These are phyloP conservation scores for Micrasema minimum DNA, from an alignment of 1,140 invertebrate genomes.

Conservation along the genomic window DNA sequence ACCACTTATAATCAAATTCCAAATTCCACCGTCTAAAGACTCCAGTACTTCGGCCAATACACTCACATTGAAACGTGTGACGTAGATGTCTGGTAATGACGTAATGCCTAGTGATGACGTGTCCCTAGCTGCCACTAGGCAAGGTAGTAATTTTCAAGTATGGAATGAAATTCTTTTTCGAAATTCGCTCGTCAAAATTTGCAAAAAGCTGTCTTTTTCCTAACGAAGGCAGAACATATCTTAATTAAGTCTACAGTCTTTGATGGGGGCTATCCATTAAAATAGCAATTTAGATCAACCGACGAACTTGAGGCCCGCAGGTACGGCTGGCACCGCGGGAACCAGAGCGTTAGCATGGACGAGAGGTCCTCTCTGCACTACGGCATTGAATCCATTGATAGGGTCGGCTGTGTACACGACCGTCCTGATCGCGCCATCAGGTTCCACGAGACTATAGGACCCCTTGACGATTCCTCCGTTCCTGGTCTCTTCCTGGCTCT, in stretches of 20 bases:
- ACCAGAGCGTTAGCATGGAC: conserved; percentile 44
- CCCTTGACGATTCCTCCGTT: conserved; percentile 65
- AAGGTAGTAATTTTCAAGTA: no score
- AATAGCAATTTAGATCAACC: conserved; percentile 37
- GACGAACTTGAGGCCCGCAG: conserved; percentile 48
- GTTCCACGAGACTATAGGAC: conserved; percentile 63
- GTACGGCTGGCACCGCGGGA: conserved; percentile 52
- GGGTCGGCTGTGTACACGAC: conserved; percentile 61
- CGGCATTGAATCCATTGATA: conserved; percentile 62
- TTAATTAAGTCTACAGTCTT: conserved; percentile 46
- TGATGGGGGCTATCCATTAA: conserved; percentile 40
- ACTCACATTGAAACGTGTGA: no score
- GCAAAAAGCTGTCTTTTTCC: no score
- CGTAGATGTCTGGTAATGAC: no score
- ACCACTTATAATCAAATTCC: no score
- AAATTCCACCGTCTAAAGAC: no score
- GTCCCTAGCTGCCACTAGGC: no score
- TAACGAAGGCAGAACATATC: no score
- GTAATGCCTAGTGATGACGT: no score
- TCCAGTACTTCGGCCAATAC: no score
- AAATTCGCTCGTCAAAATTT: no score
- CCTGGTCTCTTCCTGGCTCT: conserved; percentile 65
- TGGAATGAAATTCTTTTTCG: no score
- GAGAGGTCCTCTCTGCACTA: conserved; percentile 55
- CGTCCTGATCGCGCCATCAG: conserved; percentile 61